Conservation (phyloP, 2,888 invertebrate genomes). For the Stomorhina lunata region DNA sequence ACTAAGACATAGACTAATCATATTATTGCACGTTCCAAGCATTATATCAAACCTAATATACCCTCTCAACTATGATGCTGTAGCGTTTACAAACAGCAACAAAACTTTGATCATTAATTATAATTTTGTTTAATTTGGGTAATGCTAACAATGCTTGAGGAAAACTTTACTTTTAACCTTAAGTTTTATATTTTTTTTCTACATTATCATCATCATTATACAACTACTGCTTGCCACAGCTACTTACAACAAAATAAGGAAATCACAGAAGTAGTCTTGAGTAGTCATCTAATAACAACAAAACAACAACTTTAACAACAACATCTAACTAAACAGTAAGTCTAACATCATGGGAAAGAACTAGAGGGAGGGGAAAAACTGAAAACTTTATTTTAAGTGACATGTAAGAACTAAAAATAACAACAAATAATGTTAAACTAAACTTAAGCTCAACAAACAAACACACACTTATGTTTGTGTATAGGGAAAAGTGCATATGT, state of each 20-base stretch:
- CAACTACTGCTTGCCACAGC: not conserved
- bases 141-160: slow-evolving; percentile 28
- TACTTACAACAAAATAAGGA: slow-evolving; percentile 9
- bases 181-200: not conserved
- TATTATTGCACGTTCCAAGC: no score
- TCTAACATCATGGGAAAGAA: no score
- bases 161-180: slow-evolving; percentile 13
- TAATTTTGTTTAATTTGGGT: slow-evolving; percentile 56
- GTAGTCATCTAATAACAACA: slow-evolving; percentile 50
- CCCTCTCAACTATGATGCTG: no score
- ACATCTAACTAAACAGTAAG: slow-evolving; percentile 14
- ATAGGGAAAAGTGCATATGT: not conserved
- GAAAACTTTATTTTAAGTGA: slow-evolving; percentile 62
- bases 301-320: slow-evolving; percentile 32
- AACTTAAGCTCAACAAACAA: not conserved
- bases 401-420: slow-evolving; percentile 51
- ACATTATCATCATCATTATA: slow-evolving; percentile 1
- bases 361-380: slow-evolving; percentile 8
- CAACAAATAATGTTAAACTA: slow-evolving; percentile 50
- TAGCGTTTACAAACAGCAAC: not conserved
- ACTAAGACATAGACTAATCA: no score
- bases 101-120: slow-evolving; percentile 58
- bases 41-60: no score
- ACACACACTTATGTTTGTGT: no score
- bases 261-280: slow-evolving; percentile 54